Conservation (phyloP, 2,888 invertebrate species). For the Drosophila putrida region DNA sequence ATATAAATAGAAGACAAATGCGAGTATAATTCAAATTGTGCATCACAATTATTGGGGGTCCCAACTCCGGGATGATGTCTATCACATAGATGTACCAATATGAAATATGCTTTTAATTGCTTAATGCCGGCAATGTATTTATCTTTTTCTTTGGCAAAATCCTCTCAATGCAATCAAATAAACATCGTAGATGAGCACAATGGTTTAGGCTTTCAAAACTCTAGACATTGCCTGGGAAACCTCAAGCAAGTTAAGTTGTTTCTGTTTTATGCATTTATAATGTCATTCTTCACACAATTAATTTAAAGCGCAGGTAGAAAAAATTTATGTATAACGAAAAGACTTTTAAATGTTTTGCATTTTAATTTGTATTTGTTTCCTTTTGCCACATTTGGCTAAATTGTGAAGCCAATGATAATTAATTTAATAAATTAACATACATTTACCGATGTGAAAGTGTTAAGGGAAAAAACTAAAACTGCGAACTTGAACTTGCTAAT, state of each 20-base stretch:
- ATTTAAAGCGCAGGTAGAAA: slow-evolving; percentile 48
- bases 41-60: slow-evolving; percentile 35
- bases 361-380: slow-evolving; percentile 52
- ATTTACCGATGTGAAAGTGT: slow-evolving; percentile 45
- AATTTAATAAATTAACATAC: slow-evolving; percentile 65
- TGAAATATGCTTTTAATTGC: slow-evolving; percentile 56
- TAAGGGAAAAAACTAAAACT: slow-evolving; percentile 46
- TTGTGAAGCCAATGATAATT: slow-evolving; percentile 45
- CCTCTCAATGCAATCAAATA: slow-evolving; percentile 40
- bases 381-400: slow-evolving; percentile 22
- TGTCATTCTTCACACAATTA: slow-evolving; percentile 73
- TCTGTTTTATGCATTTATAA: slow-evolving; percentile 63
- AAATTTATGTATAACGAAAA: slow-evolving; percentile 2
- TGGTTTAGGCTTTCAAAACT: slow-evolving; percentile 53
- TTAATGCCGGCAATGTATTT: slow-evolving; percentile 21
- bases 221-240: slow-evolving; percentile 50
- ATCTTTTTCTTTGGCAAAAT: slow-evolving; percentile 25
- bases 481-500: slow-evolving; percentile 61
- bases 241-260: slow-evolving; percentile 32
- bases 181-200: slow-evolving; percentile 35
- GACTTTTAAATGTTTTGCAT: slow-evolving; percentile 57
- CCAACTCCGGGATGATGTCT: slow-evolving; percentile 23
- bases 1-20: slow-evolving; percentile 1
- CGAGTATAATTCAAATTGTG: slow-evolving; percentile 17
- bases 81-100: slow-evolving; percentile 54